These are phyloP conservation scores for Mizuhopecten yessoensis DNA, from an alignment of 1,140 invertebrate species.

Conservation along the genomic window DNA sequence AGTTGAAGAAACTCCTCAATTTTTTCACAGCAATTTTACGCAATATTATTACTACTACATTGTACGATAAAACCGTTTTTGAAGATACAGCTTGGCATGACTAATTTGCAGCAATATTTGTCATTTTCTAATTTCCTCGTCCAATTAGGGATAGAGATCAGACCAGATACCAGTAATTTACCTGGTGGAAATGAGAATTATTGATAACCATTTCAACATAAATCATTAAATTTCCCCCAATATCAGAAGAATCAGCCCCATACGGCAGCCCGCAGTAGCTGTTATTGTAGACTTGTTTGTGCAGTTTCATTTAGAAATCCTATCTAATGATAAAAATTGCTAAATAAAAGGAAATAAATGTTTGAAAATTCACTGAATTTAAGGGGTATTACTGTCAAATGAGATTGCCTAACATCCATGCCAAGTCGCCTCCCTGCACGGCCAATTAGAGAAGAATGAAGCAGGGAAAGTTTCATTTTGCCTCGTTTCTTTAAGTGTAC, in stretches of 20 bases:
- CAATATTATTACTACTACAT: not conserved
- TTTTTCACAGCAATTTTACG: constrained; percentile 28
- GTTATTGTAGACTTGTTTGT: constrained; percentile 3
- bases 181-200: constrained; percentile 13
- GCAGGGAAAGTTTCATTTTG: not conserved
- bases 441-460: constrained; percentile 8
- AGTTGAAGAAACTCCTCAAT: not conserved
- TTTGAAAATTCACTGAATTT: not conserved
- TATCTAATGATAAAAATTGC: not conserved
- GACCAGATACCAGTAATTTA: constrained; percentile 1
- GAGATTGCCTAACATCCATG: not conserved
- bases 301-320: not conserved
- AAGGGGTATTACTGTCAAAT: constrained; percentile 23
- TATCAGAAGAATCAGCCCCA: constrained; percentile 22
- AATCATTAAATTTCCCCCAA: not conserved
- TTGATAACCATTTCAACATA: constrained; percentile 39
- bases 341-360: not conserved
- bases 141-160: not conserved
- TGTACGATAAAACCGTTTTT: not conserved
- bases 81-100: constrained; percentile 24
- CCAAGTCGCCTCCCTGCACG: not conserved
- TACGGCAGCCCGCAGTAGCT: not conserved
- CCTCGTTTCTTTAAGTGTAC: constrained; percentile 23
- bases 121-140: constrained; percentile 26
- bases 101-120: constrained; percentile 23